Conservation (phyloP, 1,140 invertebrate genomes). For the Drosophila ogumai region DNA sequence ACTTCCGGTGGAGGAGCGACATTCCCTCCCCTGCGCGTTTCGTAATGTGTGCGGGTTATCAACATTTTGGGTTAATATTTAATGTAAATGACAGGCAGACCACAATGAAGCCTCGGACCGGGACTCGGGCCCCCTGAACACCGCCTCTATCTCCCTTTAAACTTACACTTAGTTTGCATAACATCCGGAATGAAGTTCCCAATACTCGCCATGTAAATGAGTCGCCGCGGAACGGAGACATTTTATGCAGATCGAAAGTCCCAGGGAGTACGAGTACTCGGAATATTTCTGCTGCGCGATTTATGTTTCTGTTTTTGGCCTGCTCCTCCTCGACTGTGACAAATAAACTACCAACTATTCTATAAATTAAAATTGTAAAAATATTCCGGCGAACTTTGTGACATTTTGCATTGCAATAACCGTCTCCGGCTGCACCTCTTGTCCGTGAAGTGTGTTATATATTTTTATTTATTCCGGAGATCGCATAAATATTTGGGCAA, state of each 20-base stretch:
- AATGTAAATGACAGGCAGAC: conserved; percentile 70
- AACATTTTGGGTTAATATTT: conserved; percentile 81
- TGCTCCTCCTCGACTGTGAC: conserved; percentile 10
- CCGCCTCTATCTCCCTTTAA: conserved; percentile 1
- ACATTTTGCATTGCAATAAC: conserved; percentile 61
- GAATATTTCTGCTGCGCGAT: conserved; percentile 43
- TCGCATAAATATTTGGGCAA: conserved; percentile 22
- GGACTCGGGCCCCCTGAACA: background rate
- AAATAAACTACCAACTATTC: conserved; percentile 58
- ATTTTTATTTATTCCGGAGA: conserved; percentile 16
- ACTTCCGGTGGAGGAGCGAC: conserved; percentile 37
- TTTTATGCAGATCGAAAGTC: conserved; percentile 81
- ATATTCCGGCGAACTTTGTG: conserved; percentile 63
- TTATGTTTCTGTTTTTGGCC: conserved; percentile 67
- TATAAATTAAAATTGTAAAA: conserved; percentile 76
- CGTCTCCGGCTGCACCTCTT: conserved; percentile 28
- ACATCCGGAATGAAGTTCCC: conserved; percentile 20
- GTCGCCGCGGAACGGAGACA: conserved; percentile 63
- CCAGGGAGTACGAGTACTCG: conserved; percentile 37
- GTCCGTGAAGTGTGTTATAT: conserved; percentile 29
- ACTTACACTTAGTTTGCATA: conserved; percentile 57
- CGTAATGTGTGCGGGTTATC: conserved; percentile 74
- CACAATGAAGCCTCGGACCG: conserved; percentile 51
- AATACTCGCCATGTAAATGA: conserved; percentile 63
- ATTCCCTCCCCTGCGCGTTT: conserved; percentile 16